Percentiles rank a stretch among this genome's conserved stretches.
phyloP scores from a whole-genome alignment of 2,113 vertebrate genomes.

The Paedocypris sp. region DNA sequence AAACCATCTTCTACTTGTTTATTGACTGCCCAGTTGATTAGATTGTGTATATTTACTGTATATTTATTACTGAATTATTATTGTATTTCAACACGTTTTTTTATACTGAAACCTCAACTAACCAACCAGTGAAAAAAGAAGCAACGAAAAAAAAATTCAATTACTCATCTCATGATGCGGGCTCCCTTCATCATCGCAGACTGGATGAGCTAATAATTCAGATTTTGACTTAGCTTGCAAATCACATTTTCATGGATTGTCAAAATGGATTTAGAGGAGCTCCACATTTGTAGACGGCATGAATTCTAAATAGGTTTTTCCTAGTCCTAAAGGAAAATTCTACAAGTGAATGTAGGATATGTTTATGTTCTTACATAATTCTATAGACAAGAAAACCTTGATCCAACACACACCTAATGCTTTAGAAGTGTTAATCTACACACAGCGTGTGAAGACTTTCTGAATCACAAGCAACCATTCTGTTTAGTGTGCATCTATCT shows the following conservation, averaged over 20 bases:
- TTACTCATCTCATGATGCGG: constrained; percentile 18
- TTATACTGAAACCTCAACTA: too few relatives aligned
- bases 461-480: neutral
- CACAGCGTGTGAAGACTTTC: neutral
- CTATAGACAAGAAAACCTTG: neutral
- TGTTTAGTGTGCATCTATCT: too few relatives aligned
- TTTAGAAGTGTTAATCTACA: constrained; percentile 5
- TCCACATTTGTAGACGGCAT: constrained; percentile 2
- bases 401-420: constrained; percentile 1
- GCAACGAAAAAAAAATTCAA: neutral
- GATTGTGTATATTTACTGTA: too few relatives aligned
- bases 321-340: constrained; percentile 11
- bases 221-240: constrained; percentile 28
- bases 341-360: neutral
- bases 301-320: constrained; percentile 14
- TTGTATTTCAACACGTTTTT: too few relatives aligned
- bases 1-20: too few relatives aligned
- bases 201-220: constrained; percentile 14
- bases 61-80: too few relatives aligned
- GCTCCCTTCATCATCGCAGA: constrained; percentile 1
- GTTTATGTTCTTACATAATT: constrained; percentile 17
- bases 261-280: constrained; percentile 29
- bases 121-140: neutral
- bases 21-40: too few relatives aligned
- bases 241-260: constrained; percentile 30